Conservation (phyloP, 2,888 invertebrate genomes). For the Apodemia mormo region DNA sequence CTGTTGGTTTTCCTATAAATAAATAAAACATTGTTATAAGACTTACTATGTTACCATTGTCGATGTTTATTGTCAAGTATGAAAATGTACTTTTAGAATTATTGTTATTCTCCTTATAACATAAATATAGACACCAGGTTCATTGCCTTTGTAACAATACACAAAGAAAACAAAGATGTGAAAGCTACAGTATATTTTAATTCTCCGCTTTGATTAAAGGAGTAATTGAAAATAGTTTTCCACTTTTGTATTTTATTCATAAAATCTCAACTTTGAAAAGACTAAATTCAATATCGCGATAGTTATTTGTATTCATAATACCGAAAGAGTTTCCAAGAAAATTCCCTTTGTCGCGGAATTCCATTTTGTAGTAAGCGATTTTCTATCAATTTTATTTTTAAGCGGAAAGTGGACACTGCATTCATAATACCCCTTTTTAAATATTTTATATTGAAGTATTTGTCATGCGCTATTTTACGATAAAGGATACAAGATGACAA, state of each 20-base stretch:
- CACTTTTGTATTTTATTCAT: constrained; percentile 8
- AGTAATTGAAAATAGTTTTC: constrained; percentile 25
- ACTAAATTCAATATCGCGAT: constrained; percentile 35
- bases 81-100: too few relatives aligned
- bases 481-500: background rate
- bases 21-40: too few relatives aligned
- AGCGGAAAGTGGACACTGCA: background rate
- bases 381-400: constrained; percentile 31
- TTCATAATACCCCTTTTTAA: constrained; percentile 18
- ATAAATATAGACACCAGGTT: background rate
- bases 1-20: too few relatives aligned
- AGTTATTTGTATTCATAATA: constrained; percentile 36
- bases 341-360: constrained; percentile 33
- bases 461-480: background rate
- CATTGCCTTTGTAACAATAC: background rate
- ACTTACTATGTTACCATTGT: too few relatives aligned
- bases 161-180: background rate
- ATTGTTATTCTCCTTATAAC: background rate
- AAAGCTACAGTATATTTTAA: constrained; percentile 22
- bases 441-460: constrained; percentile 5
- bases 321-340: constrained; percentile 32
- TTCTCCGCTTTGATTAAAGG: constrained; percentile 25
- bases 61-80: too few relatives aligned
- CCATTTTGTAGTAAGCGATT: constrained; percentile 34
- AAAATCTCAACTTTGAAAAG: constrained; percentile 7